Evolutionary conservation across 2,888 invertebrate genomes (phyloP), one percentile per base, ranked within the genome.

Genomic region (Volucella bombylans): DNA sequence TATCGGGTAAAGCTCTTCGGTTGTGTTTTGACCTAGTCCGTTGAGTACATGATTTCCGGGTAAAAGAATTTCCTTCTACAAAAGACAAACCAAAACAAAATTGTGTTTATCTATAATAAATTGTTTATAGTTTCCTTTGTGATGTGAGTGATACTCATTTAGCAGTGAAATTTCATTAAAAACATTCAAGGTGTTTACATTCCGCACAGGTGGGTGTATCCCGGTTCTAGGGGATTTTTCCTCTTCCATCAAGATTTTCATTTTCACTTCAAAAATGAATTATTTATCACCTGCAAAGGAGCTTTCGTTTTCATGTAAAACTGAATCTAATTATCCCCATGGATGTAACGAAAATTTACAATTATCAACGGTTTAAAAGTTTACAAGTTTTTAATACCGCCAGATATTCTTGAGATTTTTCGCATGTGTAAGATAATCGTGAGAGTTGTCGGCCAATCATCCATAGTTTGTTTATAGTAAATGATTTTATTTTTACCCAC

Each of bases 1-100:
- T 79, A 83, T 83, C 79, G 79, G 73, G 54, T 83, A 83, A 83
- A 83, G 83, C 83, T 83, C 62, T 69, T 55, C 73, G 52, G 73
- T 76, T 79, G 69, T 83, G 65, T 83, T 71, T 72, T 78, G 78
- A 57, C 82, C 77, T 68, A 73, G 49, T 82, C 82, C 55, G 73
- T 47, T 59, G 45, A 41, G 38, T 61, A 68, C 47, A 68, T 55
- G 18, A 55, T 82, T 67, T 72, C 67, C 67, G 41, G 43, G 31
- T 39, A 14, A 67, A 15, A 8, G 55, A 43, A 47, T 15, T 43
- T 67, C 52, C 38, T 41, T 10, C 45, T 39, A 1, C 39, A 18
- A n/a, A 52, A 54, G 18, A 31, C 61, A 39, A 31, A 31, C 31
- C 31, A 31, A 31, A 31, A 31, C 31, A 31, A 6, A 57, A 47